Percentiles rank a stretch among this genome's conserved stretches.
Conservation (phyloP, 2,888 invertebrate genomes). For the Athetis lepigone region DNA sequence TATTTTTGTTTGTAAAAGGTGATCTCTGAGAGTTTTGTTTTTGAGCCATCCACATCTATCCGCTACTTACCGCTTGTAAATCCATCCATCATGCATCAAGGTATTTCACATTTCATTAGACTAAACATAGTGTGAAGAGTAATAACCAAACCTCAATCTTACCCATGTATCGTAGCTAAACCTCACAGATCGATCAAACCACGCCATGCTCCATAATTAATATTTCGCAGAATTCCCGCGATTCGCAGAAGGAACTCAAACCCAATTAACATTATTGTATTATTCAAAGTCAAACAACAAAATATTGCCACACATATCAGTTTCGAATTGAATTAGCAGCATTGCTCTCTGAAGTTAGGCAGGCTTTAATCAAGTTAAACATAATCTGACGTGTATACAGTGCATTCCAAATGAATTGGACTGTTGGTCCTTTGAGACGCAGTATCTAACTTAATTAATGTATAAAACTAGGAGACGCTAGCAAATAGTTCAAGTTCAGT, state of each 20-base stretch:
- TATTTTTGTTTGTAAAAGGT: too few species aligned
- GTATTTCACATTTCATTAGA: too few species aligned
- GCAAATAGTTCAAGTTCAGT: slow-evolving; percentile 24
- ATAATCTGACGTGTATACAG: slow-evolving; percentile 32
- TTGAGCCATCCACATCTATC: too few species aligned
- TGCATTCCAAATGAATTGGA: slow-evolving; percentile 47
- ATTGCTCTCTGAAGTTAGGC: slow-evolving; percentile 36
- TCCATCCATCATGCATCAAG: too few species aligned
- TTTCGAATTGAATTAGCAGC: slow-evolving; percentile 36
- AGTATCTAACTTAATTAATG: slow-evolving; percentile 21
- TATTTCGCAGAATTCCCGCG: background rate
- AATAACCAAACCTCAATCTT: too few species aligned
- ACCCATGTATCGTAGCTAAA: background rate
- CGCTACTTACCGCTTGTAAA: too few species aligned
- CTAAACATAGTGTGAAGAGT: too few species aligned
- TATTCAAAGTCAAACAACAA: slow-evolving; percentile 16
- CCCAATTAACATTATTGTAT: background rate
- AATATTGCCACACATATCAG: slow-evolving; percentile 30
- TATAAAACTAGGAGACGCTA: background rate
- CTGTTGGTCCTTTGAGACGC: slow-evolving; percentile 36
- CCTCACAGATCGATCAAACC: background rate
- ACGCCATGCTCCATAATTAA: background rate
- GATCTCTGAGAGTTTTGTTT: too few species aligned
- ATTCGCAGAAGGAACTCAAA: background rate
- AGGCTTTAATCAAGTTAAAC: slow-evolving; percentile 40